Evolutionary conservation across 1,140 invertebrate genomes (phyloP).

Genomic region (Epicauta chinensis): DNA sequence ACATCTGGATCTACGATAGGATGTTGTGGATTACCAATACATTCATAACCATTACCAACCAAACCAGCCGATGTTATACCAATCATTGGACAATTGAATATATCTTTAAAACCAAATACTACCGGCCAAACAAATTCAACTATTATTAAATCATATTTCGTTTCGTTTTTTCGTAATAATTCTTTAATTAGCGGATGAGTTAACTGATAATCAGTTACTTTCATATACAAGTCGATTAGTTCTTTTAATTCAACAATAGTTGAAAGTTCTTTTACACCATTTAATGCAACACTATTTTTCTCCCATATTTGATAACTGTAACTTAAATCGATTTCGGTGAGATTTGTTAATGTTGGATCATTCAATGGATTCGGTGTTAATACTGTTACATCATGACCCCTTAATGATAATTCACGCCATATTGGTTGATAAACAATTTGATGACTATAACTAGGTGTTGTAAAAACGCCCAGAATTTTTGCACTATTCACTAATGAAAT

Average conservation of each 20-base stretch:
- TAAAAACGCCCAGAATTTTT: slow-evolving; percentile 47
- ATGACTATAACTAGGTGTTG: slow-evolving; percentile 50
- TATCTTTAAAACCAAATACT: slow-evolving; percentile 19
- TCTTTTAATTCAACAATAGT: neutral
- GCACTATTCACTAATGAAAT: slow-evolving; percentile 19
- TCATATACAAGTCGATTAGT: slow-evolving; percentile 10
- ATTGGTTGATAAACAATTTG: slow-evolving; percentile 46
- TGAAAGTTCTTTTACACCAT: slow-evolving; percentile 14
- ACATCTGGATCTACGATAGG: slow-evolving; percentile 43
- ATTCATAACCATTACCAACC: slow-evolving; percentile 4
- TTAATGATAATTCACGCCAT: slow-evolving; percentile 31
- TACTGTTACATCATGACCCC: slow-evolving; percentile 30
- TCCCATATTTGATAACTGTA: slow-evolving; percentile 20
- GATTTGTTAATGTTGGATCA: slow-evolving; percentile 24
- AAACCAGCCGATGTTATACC: slow-evolving; percentile 27
- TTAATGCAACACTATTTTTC: slow-evolving; percentile 15
- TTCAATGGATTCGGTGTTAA: slow-evolving; percentile 30
- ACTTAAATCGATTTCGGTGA: slow-evolving; percentile 31
- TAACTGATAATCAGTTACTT: slow-evolving; percentile 3
- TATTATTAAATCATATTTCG: slow-evolving; percentile 20
- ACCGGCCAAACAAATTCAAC: slow-evolving; percentile 27
- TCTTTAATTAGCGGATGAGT: slow-evolving; percentile 15
- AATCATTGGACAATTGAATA: slow-evolving; percentile 34
- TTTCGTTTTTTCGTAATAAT: slow-evolving; percentile 16
- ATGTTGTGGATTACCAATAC: slow-evolving; percentile 43